A percentile compares a stretch with the other conserved stretches of the same genome.
Evolutionary conservation across 2,797 vertebrate genomes (phyloP).

Genomic region (Falco columbarius): DNA sequence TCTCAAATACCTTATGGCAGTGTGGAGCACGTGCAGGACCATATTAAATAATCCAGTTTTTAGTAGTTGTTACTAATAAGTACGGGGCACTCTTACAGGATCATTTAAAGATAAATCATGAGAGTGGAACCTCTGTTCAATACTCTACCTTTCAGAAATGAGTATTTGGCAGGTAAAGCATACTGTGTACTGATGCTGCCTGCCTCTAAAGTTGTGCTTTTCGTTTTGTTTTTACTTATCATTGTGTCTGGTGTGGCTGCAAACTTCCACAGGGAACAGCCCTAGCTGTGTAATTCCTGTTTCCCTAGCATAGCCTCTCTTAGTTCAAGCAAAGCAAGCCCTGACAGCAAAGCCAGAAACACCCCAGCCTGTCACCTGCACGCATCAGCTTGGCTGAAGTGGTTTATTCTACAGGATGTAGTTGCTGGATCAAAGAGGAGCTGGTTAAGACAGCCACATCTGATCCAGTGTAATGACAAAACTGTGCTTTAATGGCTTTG

Average conservation of each 20-base stretch:
- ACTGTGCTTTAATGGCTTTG: accelerated
- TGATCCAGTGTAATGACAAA: too few species aligned
- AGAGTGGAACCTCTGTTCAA: neutral
- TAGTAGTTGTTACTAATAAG: too few species aligned
- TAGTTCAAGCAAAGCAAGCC: neutral
- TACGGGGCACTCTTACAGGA: too few species aligned
- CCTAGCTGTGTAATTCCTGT: accelerated
- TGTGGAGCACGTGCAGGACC: accelerated
- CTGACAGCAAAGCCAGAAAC: neutral
- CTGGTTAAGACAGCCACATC: too few species aligned
- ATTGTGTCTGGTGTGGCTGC: neutral
- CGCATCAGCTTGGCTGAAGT: neutral
- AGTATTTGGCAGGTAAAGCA: neutral
- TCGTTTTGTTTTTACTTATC: neutral
- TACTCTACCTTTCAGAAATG: neutral
- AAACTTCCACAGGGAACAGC: neutral
- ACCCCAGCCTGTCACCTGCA: neutral
- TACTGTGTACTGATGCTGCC: neutral
- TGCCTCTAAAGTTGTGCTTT: neutral
- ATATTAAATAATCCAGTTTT: neutral
- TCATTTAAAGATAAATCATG: neutral
- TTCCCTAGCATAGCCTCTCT: neutral
- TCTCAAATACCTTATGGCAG: neutral
- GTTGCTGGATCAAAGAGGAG: neutral
- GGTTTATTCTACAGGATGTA: neutral